Percentiles rank a stretch among this genome's conserved stretches.
These are phyloP conservation scores for Dissostichus mawsoni DNA, from an alignment of 2,113 vertebrate genomes.

Conservation along the genomic window DNA sequence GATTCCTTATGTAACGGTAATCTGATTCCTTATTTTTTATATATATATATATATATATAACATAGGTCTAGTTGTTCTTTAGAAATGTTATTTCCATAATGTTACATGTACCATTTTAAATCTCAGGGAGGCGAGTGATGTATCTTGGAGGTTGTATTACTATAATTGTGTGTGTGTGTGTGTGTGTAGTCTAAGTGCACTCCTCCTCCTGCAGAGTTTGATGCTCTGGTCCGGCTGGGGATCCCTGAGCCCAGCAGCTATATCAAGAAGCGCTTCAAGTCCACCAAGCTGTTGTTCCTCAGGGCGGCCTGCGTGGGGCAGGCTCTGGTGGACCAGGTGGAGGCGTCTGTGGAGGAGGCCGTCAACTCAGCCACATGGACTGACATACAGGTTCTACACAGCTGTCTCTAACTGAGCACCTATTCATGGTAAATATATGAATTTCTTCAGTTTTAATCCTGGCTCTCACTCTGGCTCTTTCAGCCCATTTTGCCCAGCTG, in stretches of 20 bases:
- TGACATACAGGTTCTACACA: conserved; percentile 87
- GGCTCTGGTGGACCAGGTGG: conserved; percentile 92
- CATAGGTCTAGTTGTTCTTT: no score
- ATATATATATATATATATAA: no score
- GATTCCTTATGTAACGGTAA: no score
- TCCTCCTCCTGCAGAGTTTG: conserved; percentile 87
- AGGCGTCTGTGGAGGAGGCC: conserved; percentile 96
- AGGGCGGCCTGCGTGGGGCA: conserved; percentile 90
- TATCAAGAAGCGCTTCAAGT: conserved; percentile 94
- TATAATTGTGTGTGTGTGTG: no score
- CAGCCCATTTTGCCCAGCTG: conserved; percentile 94
- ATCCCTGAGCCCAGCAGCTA: conserved; percentile 93
- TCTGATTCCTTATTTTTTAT: no score
- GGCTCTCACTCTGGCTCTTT: not conserved
- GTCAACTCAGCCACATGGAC: conserved; percentile 92
- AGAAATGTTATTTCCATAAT: no score
- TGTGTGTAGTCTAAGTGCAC: not conserved
- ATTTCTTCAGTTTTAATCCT: not conserved
- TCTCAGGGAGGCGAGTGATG: no score
- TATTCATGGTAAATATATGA: not conserved
- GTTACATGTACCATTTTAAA: no score
- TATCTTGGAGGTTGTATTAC: no score
- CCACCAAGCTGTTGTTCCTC: conserved; percentile 89
- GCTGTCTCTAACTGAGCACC: no score
- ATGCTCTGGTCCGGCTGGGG: conserved; percentile 91